phyloP scores from a whole-genome alignment of 2,797 vertebrate species.

The Megalops cyprinoides region DNA sequence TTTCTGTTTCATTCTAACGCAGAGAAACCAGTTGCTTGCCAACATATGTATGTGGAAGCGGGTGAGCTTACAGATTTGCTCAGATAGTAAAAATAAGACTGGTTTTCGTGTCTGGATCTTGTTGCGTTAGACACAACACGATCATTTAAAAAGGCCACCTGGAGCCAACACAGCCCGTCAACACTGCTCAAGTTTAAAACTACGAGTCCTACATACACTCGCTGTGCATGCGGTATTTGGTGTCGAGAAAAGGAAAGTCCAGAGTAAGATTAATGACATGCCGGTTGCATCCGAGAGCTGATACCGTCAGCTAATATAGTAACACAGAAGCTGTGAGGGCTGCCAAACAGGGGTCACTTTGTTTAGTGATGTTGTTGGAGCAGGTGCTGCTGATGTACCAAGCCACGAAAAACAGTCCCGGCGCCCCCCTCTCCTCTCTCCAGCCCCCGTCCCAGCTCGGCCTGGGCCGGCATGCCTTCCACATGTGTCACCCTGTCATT shows the following conservation, averaged over 20 bases:
- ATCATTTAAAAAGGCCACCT: constrained; percentile 1
- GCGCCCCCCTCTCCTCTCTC: constrained; percentile 19
- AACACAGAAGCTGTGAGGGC: constrained; percentile 68
- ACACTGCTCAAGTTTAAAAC: not conserved
- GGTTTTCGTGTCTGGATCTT: not conserved
- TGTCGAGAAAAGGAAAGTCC: constrained; percentile 15
- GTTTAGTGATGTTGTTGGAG: constrained; percentile 68
- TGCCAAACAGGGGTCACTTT: constrained; percentile 67
- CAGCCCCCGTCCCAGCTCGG: constrained; percentile 38
- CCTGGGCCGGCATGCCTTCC: constrained; percentile 64
- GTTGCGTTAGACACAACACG: not conserved
- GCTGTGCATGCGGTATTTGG: not conserved
- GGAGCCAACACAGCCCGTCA: not conserved
- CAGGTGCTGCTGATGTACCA: constrained; percentile 69
- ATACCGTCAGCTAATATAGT: constrained; percentile 59
- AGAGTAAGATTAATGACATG: constrained; percentile 47
- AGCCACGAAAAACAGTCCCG: constrained; percentile 63
- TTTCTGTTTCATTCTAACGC: not conserved
- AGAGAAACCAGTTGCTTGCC: not conserved
- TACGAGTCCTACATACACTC: not conserved
- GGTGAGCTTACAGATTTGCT: not conserved
- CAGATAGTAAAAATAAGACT: not conserved
- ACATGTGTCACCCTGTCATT: constrained; percentile 63
- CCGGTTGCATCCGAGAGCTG: constrained; percentile 46
- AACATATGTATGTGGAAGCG: not conserved